Conservation (phyloP, 2,888 invertebrate species). For the Stenodema calcarata region DNA sequence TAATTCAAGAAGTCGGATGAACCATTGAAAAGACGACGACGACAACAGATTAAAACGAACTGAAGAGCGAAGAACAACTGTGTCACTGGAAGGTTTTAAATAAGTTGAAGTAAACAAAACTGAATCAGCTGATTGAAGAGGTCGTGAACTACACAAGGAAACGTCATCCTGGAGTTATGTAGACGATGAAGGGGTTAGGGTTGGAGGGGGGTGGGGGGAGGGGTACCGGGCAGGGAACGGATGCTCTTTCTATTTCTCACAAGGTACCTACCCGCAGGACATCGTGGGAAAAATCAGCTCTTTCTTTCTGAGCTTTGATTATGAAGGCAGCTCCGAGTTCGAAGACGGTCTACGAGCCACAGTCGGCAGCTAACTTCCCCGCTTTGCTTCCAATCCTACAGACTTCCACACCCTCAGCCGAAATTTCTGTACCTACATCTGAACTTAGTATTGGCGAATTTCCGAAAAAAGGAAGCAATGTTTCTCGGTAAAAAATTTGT, state of each 20-base stretch:
- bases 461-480: no score
- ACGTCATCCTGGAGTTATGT: background rate
- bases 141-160: background rate
- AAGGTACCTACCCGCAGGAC: constrained; percentile 37
- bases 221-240: constrained; percentile 54
- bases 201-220: background rate
- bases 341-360: background rate
- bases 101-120: background rate
- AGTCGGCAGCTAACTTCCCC: background rate
- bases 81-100: background rate
- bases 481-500: no score
- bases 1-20: background rate
- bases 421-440: no score
- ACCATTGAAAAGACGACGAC: background rate
- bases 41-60: no score
- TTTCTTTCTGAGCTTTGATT: constrained; percentile 50
- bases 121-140: background rate
- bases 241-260: constrained; percentile 58
- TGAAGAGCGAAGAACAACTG: background rate
- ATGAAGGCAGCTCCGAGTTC: background rate
- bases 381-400: no score
- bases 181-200: no score
- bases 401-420: no score
- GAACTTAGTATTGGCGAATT: no score
- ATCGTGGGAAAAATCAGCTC: constrained; percentile 57